Conservation (phyloP, 1,140 invertebrate species). For the Caenorhabditis brenneri region DNA sequence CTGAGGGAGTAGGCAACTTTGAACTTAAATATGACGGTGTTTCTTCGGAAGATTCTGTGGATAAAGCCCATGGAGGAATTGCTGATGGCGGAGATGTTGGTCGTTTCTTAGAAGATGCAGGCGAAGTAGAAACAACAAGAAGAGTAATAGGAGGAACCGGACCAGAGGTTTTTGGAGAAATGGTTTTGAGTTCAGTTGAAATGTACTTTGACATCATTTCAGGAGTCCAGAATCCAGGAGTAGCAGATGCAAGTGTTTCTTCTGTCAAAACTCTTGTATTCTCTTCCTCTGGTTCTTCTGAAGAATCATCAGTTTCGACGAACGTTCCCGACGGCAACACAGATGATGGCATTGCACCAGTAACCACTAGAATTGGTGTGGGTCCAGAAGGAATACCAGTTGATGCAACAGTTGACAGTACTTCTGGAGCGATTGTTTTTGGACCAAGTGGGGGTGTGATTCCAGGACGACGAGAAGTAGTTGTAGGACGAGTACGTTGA, state of each 20-base stretch:
- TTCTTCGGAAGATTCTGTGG: neutral
- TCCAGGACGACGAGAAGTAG: neutral
- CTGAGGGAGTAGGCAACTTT: neutral
- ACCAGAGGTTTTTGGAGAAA: neutral
- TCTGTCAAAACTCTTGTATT: neutral
- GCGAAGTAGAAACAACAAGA: neutral
- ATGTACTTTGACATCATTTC: slow-evolving; percentile 8
- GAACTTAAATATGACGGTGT: neutral
- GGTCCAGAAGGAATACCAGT: neutral
- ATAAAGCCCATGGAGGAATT: neutral
- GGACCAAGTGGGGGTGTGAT: neutral
- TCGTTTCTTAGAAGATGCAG: neutral
- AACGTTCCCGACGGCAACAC: neutral
- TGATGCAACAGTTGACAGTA: neutral
- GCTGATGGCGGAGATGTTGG: neutral
- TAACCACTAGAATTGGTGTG: neutral
- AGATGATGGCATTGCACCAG: neutral
- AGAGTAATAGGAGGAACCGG: neutral
- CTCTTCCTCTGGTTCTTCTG: neutral
- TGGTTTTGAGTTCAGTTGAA: neutral
- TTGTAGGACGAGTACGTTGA: neutral
- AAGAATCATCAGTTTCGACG: neutral
- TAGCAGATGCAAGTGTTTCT: neutral
- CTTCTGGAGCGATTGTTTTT: neutral
- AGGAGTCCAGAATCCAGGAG: neutral